These are phyloP conservation scores for Perithous albicinctus DNA, from an alignment of 2,888 invertebrate genomes.

Conservation along the genomic window DNA sequence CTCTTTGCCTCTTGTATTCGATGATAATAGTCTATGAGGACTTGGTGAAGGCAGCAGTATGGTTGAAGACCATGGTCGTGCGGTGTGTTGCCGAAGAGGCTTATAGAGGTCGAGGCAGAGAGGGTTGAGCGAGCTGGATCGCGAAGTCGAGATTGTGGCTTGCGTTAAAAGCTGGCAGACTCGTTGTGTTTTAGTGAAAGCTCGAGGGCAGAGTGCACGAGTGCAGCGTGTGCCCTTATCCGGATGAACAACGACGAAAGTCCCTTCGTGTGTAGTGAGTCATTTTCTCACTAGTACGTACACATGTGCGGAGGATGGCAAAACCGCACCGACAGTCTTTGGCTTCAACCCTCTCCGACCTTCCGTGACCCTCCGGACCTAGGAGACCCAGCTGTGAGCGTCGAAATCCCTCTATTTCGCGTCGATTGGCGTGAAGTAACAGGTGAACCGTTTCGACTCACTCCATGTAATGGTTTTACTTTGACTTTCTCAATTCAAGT, in stretches of 20 bases:
- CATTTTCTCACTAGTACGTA: constrained; percentile 25
- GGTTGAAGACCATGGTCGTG: too few relatives aligned
- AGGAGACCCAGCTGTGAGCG: neutral
- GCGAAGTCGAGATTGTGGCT: constrained; percentile 32
- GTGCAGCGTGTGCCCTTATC: constrained; percentile 5
- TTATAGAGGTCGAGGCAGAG: constrained; percentile 15
- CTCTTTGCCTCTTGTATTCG: neutral
- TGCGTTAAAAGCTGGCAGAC: constrained; percentile 32
- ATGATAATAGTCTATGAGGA: constrained; percentile 13
- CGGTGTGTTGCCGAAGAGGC: constrained; percentile 4
- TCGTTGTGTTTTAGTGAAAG: constrained; percentile 26
- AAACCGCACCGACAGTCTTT: constrained; percentile 13
- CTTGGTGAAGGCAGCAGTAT: constrained; percentile 30
- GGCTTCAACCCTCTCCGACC: constrained; percentile 18
- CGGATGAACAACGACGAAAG: constrained; percentile 4
- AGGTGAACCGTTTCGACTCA: constrained; percentile 32
- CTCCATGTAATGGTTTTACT: constrained; percentile 12
- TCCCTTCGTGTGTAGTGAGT: neutral
- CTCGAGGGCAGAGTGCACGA: constrained; percentile 8
- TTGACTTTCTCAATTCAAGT: neutral
- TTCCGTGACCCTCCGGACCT: constrained; percentile 28
- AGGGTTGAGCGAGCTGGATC: constrained; percentile 1
- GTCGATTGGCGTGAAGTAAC: constrained; percentile 30
- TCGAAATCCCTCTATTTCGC: constrained; percentile 27
- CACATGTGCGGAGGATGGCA: neutral